phyloP scores from a whole-genome alignment of 2,888 invertebrate genomes.

The Acanthococcus lagerstroemiae region DNA sequence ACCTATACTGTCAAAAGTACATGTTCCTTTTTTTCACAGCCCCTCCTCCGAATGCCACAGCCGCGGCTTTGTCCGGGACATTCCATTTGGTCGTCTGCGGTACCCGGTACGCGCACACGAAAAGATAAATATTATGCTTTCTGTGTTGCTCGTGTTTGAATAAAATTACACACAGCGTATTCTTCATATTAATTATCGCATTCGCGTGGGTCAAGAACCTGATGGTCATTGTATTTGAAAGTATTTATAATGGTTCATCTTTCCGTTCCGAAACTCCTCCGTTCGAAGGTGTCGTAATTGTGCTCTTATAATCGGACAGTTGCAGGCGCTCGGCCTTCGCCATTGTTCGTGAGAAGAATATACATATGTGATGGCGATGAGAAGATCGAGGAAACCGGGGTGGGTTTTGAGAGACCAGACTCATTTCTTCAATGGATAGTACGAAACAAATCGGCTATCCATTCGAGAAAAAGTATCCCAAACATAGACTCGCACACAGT shows the following conservation, averaged over 20 bases:
- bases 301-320: no score
- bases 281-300: not conserved
- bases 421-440: no score
- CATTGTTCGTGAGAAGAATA: no score
- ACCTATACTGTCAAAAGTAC: constrained; percentile 12
- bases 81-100: not conserved
- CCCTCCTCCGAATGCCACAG: not conserved
- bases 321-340: no score
- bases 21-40: not conserved
- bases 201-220: constrained; percentile 17
- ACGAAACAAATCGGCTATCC: no score
- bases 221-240: not conserved
- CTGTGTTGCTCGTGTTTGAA: not conserved
- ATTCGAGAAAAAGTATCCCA: no score
- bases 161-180: not conserved
- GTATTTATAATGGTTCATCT: not conserved
- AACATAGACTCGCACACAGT: no score
- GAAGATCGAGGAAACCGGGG: no score
- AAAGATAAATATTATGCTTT: not conserved
- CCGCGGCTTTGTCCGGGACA: constrained; percentile 5
- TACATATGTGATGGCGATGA: no score
- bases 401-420: no score
- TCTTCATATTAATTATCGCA: not conserved
- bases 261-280: not conserved
- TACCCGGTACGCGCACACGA: not conserved